A percentile compares a stretch with the other conserved stretches of the same genome.
Evolutionary conservation across 2,797 vertebrate species (phyloP).

Genomic region (Heliangelus exortis): DNA sequence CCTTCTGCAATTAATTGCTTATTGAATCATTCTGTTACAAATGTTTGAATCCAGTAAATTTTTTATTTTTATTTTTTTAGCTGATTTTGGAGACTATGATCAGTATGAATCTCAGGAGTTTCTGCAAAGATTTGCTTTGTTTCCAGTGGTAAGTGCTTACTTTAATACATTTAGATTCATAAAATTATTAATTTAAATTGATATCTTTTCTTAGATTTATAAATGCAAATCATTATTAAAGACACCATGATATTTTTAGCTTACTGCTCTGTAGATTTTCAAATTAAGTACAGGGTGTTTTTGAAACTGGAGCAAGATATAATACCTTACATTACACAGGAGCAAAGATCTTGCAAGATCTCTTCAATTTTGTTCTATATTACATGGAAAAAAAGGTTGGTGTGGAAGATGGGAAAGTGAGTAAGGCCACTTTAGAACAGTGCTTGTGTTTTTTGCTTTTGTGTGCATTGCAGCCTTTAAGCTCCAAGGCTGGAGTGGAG

Average conservation of each 20-base stretch:
- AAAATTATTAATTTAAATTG: background rate
- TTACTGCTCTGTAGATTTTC: background rate
- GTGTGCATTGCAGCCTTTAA: background rate
- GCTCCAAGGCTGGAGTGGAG: background rate
- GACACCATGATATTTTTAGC: background rate
- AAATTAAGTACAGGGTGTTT: background rate
- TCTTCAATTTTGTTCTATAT: background rate
- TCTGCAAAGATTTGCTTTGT: conserved; percentile 94
- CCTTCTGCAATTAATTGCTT: background rate
- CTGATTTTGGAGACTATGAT: conserved; percentile 97
- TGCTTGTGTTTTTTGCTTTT: background rate
- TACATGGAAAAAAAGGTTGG: background rate
- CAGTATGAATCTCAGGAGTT: conserved; percentile 98
- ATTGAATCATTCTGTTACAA: background rate
- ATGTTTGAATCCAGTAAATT: conserved; percentile 19
- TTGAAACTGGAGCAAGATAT: background rate
- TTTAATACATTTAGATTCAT: background rate
- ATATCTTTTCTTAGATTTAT: background rate
- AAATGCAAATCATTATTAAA: background rate
- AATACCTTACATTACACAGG: background rate
- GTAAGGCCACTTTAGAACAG: background rate
- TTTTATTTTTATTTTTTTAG: conserved; percentile 73
- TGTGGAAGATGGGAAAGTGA: background rate
- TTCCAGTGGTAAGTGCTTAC: conserved; percentile 91
- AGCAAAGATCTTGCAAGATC: background rate